phyloP scores from a whole-genome alignment of 2,113 vertebrate species.

The Progne subis region DNA sequence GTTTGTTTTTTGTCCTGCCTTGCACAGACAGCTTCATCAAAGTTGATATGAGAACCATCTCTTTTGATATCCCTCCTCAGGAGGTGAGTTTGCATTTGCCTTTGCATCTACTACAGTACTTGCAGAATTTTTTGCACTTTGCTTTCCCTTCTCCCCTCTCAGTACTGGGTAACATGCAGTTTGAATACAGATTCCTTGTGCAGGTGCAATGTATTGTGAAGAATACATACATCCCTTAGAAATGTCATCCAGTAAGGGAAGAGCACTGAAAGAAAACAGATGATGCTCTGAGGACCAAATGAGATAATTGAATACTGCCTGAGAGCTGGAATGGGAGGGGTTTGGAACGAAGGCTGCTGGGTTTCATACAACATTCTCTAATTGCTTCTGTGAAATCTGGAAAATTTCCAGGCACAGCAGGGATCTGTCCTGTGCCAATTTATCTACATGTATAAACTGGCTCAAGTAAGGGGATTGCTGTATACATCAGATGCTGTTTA shows the following conservation, averaged over 20 bases:
- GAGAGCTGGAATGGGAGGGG: not conserved
- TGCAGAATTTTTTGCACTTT: not conserved
- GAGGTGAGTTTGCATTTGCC: conserved; percentile 78
- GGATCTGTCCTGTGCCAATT: not conserved
- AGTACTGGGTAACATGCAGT: not conserved
- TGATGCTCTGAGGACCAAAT: not conserved
- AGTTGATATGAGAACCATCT: conserved; percentile 96
- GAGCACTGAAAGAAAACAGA: not conserved
- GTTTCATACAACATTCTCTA: not conserved
- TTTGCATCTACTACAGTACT: not conserved
- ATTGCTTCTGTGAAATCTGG: not conserved
- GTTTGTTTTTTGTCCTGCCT: conserved; percentile 91
- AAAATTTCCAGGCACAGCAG: not conserved
- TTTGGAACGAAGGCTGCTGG: not conserved
- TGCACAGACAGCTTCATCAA: conserved; percentile 97
- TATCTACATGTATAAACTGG: not conserved
- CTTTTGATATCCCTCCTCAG: conserved; percentile 95
- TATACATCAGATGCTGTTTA: not conserved
- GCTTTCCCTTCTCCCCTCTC: not conserved
- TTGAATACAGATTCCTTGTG: not conserved
- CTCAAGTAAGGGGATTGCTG: not conserved
- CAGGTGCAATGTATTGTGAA: not conserved
- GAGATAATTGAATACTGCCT: not conserved
- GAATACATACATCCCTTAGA: not conserved
- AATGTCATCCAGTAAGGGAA: not conserved